Evolutionary conservation across 2,888 invertebrate species (phyloP), one percentile per base, ranked within the genome.

Genomic region (Bugula neritina): DNA sequence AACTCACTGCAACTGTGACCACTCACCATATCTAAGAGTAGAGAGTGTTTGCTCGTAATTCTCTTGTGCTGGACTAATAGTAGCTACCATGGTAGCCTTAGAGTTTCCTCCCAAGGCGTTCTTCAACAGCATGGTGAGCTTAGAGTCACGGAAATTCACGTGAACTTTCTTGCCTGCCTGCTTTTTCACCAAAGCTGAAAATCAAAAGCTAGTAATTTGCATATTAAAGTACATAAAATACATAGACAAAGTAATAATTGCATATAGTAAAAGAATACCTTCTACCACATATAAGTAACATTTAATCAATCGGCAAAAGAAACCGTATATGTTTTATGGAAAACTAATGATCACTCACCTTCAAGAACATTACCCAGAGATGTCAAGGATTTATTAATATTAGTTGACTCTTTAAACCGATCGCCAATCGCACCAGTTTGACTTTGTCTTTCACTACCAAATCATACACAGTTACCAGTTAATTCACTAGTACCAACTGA

Each of bases 31-130:
- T 73, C 73, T 72, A 10, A 77, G 75, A 17, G 77, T 77, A 13
- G 77, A 77, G 13, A 77, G 54, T 1, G 77, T 76, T 73, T 77
- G 77, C n/a, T 77, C 77, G 72, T 75, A 77, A 69, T 77, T 77
- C 72, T 77, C 77, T 10, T 76, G 75, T 63, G 76, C 76, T 35
- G 77, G 77, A 71, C 77, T 75, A 43, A 77, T 76, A 13, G 77
- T 75, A 55, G 77, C 77, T 73, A 77, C 76, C 77, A 77, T 77
- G 13, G 77, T 72, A 31, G 77, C 76, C 72, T 78, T 77, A 72
- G 79, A 78, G 74, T 78, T 78, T 54, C 78, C 78, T 23, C 78
- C 78, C n/a, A 78, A 73, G n/a, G 78, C 76, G 73, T 79, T 78
- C 73, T 77, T 77, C 72, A 77, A 73, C 58, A 77, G 74, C 69